phyloP scores from a whole-genome alignment of 2,113 vertebrate genomes.

The Phrynocephalus versicolor region DNA sequence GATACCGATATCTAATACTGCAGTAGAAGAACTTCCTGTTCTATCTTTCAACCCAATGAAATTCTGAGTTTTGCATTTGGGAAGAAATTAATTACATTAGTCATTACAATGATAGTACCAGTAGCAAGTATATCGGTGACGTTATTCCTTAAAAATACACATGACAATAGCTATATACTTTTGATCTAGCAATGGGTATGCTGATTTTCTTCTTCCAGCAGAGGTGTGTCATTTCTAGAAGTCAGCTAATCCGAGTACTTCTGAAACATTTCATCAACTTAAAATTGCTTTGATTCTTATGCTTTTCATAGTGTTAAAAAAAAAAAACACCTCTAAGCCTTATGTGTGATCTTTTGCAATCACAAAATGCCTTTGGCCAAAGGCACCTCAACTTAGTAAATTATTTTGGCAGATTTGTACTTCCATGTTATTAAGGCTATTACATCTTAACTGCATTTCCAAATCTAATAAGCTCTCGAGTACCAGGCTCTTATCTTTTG shows the following conservation, averaged over 20 bases:
- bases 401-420: background rate
- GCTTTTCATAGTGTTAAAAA: background rate
- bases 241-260: background rate
- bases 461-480: background rate
- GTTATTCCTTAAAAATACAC: background rate
- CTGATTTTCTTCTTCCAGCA: background rate
- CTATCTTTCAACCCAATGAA: too few relatives aligned
- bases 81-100: background rate
- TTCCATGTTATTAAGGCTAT: conserved; percentile 11
- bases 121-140: background rate
- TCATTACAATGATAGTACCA: background rate
- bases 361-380: background rate
- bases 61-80: background rate
- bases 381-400: background rate
- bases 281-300: background rate
- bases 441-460: conserved; percentile 6
- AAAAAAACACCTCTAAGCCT: background rate
- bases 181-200: background rate
- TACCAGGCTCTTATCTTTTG: conserved; percentile 2
- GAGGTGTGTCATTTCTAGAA: background rate
- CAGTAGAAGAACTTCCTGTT: too few relatives aligned
- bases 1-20: too few relatives aligned
- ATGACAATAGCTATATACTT: background rate
- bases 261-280: background rate
- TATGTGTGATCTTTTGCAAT: background rate